Conservation (phyloP, 1,140 invertebrate species). For the Dolichoris vasculosae region DNA sequence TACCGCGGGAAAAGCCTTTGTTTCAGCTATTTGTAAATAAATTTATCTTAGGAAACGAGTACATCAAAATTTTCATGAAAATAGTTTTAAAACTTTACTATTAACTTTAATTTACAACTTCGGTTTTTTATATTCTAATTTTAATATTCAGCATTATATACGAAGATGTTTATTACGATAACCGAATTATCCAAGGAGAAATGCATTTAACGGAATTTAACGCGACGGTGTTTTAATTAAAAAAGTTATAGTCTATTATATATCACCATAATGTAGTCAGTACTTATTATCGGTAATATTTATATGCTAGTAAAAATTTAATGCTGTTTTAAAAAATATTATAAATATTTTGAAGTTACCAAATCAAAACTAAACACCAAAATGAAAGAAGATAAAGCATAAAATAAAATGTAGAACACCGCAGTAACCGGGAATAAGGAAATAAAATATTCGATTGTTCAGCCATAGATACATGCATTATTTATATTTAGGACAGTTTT, state of each 20-base stretch:
- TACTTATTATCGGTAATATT: no score
- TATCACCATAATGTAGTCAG: no score
- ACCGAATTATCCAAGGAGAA: neutral
- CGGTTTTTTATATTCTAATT: neutral
- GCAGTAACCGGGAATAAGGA: neutral
- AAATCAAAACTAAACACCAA: no score
- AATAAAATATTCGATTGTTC: neutral
- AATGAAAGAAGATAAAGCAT: neutral
- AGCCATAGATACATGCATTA: neutral
- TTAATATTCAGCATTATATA: neutral
- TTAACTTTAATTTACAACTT: neutral
- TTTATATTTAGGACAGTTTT: slow-evolving; percentile 6
- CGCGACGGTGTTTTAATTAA: neutral
- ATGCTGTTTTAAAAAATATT: no score
- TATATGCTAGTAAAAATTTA: no score
- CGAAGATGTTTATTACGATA: neutral
- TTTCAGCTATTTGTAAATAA: neutral
- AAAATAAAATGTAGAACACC: neutral
- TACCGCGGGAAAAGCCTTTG: neutral
- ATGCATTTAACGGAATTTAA: neutral
- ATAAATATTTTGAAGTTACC: no score
- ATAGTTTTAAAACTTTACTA: neutral
- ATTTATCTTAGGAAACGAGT: neutral
- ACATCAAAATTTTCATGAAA: neutral
- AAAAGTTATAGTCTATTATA: neutral